These are phyloP conservation scores for Thymelicus sylvestris DNA, from an alignment of 2,888 invertebrate species.

Conservation along the genomic window DNA sequence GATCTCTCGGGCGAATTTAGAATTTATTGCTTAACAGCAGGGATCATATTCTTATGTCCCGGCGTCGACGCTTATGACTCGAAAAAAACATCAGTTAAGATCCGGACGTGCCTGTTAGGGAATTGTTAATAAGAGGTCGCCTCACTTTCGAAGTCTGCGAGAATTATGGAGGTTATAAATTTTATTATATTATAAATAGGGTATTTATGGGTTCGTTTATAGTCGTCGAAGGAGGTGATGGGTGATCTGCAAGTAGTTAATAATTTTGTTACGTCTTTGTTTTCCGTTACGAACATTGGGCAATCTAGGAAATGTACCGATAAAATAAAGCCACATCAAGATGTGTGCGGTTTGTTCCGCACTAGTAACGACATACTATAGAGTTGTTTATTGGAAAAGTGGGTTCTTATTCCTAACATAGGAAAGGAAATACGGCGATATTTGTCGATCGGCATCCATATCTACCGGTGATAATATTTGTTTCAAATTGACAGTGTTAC, in stretches of 20 bases:
- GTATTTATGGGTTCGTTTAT: constrained; percentile 68
- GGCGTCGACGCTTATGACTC: constrained; percentile 52
- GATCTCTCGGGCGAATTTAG: constrained; percentile 12
- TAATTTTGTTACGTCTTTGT: constrained; percentile 11
- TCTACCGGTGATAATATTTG: too few relatives aligned
- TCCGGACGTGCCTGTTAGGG: constrained; percentile 68
- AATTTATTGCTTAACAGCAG: constrained; percentile 39
- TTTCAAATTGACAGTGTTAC: too few relatives aligned
- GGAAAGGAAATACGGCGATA: not conserved
- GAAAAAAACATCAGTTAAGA: constrained; percentile 62
- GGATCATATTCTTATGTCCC: constrained; percentile 45
- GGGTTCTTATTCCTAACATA: too few relatives aligned
- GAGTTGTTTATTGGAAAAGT: not conserved
- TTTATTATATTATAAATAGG: constrained; percentile 80
- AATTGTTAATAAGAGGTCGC: constrained; percentile 78
- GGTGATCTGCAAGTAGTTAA: constrained; percentile 12
- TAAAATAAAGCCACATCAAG: constrained; percentile 1
- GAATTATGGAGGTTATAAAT: constrained; percentile 74
- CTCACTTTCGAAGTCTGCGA: constrained; percentile 56
- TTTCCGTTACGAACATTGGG: not conserved
- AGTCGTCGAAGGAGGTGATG: constrained; percentile 46
- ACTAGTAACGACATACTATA: not conserved
- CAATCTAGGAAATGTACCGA: not conserved
- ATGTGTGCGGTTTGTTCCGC: not conserved
- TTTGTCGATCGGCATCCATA: too few relatives aligned